Percentiles rank a stretch among this genome's conserved stretches.
phyloP scores from a whole-genome alignment of 2,797 vertebrate genomes.

The Clarias platycephalus region DNA sequence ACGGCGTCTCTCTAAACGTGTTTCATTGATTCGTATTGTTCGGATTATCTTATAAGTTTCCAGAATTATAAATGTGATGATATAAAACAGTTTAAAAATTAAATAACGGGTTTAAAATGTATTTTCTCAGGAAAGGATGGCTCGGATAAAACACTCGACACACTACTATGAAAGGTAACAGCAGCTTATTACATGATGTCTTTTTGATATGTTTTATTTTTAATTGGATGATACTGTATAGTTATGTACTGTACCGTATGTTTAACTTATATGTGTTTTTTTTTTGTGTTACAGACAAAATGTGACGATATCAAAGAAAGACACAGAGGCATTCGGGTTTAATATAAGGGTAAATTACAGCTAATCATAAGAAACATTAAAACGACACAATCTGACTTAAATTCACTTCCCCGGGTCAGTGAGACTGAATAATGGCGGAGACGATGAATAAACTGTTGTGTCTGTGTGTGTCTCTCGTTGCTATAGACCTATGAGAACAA shows the following conservation, averaged over 20 bases:
- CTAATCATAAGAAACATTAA: not conserved
- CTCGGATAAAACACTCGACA: not conserved
- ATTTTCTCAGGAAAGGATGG: not conserved
- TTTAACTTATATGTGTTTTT: not conserved
- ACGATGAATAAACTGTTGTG: not conserved
- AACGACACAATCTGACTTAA: too few relatives aligned
- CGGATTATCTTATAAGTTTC: not conserved
- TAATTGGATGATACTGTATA: not conserved
- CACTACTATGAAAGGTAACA: conserved; percentile 26
- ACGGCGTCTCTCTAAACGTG: not conserved
- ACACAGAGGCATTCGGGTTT: conserved; percentile 81
- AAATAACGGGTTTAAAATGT: not conserved
- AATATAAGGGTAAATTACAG: conserved; percentile 78
- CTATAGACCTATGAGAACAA: conserved; percentile 68
- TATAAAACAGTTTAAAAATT: not conserved
- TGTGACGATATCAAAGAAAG: conserved; percentile 68
- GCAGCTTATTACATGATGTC: not conserved
- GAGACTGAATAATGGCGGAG: not conserved
- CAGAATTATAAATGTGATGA: not conserved
- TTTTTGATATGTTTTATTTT: not conserved
- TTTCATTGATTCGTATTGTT: not conserved
- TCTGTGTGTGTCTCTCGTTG: conserved; percentile 25
- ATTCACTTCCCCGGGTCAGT: not conserved
- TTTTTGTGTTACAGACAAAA: conserved; percentile 44
- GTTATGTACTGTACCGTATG: too few relatives aligned